Conservation (phyloP, 2,113 vertebrate species). For the Xyliphius kryptos region DNA sequence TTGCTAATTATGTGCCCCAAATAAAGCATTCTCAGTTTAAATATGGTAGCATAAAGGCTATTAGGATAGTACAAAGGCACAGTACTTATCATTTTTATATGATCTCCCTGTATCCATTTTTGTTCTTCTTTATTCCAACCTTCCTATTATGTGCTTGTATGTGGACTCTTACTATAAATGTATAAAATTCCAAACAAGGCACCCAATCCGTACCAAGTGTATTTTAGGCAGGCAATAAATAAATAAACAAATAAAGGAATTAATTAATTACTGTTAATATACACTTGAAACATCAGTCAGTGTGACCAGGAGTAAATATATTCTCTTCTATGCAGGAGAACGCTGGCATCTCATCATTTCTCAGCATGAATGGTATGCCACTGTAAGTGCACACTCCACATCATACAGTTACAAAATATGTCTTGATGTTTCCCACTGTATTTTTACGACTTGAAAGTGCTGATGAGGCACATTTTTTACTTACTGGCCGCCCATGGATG, state of each 20-base stretch:
- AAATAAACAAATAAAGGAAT: too few species aligned
- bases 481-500: not conserved
- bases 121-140: not conserved
- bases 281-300: not conserved
- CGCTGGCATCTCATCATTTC: slow-evolving; percentile 18
- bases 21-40: not conserved
- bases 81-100: not conserved
- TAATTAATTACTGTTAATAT: not conserved
- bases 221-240: not conserved
- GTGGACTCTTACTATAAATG: not conserved
- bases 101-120: not conserved
- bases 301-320: slow-evolving; percentile 4
- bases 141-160: not conserved
- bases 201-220: not conserved
- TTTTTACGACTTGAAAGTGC: not conserved
- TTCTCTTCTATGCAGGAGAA: slow-evolving; percentile 10
- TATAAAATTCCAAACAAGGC: not conserved
- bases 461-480: not conserved
- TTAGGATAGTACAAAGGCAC: not conserved
- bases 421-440: not conserved
- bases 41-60: not conserved
- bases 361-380: slow-evolving; percentile 16
- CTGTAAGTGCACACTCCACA: slow-evolving; percentile 14
- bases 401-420: slow-evolving; percentile 7
- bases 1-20: not conserved